Evolutionary conservation across 30 jellyfish, hydroid and myxozoan genomes (phyloP), one percentile per base, ranked within the genome.

Genomic region (Hydractinia symbiolongicarpus): DNA sequence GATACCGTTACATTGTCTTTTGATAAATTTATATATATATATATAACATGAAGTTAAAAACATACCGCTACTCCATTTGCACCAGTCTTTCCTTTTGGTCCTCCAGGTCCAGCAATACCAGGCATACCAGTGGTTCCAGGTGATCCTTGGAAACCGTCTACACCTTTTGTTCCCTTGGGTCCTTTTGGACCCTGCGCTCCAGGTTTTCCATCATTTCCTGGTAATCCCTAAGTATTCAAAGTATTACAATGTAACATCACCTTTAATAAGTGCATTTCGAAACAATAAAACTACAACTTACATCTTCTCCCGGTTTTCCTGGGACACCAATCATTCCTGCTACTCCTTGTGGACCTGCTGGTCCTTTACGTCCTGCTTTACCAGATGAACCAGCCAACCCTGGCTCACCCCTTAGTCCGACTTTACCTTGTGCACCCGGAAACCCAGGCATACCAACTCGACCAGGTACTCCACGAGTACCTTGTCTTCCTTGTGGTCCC

Each of bases 291-390:
- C 55, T 7, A 56, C 9, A 5, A 72, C 92, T 82, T 77, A 91
- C 98, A 60, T 86, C 88, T 66, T 82, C 80, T 44, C 98, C 98
- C 20, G 98, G 83, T 64, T 72, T 72, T 72, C 90, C 90, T 14
- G 90, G 84, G 50, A 53, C 21, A 17, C 90, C 90, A 40, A 73
- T 57, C 40, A 81, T 66, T 4, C 90, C 90, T 4, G 88, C 71
- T 7, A 58, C 89, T 14, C 97, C 97, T 55, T 70, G 82, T 81
- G 91, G 85, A 5, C 97, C 97, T 51, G 87, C 60, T 21, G 89
- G 77, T 50, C 89, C 89, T 81, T 81, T 72, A 50, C 57, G 49
- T 69, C 89, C 89, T 9, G 76, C 50, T 15, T 49, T 49, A 7
- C 87, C 87, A 61, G 87, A 4, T n/a, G 11, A 5, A 4, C 87